Evolutionary conservation across 2,888 invertebrate species (phyloP), one percentile per base, ranked within the genome.

Genomic region (Cantharis flavilabris): DNA sequence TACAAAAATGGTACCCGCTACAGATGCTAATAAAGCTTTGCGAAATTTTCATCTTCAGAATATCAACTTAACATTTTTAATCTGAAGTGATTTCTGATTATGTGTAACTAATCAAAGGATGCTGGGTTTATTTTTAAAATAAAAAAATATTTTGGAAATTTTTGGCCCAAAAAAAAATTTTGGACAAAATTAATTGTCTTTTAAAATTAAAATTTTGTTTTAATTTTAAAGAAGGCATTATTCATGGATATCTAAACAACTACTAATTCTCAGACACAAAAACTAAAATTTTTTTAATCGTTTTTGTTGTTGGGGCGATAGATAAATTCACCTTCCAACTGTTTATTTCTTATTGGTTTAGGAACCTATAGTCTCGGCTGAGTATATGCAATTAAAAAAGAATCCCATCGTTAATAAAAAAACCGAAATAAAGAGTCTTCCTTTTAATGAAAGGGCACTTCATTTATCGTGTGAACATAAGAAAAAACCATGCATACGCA

Each of bases 381-480:
- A 74, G 33, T 67, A 65, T 63, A 49, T 63, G 69, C 72, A 30
- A 62, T 23, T 70, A 71, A 76, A 76, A 71, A 73, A 71, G 69
- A 75, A 75, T 67, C 67, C 75, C 76, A 76, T 75, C 33, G 64
- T 63, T n/a, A 26, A 64, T 78, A 71, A 76, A 69, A 74, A 79
- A 79, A 70, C 62, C 49, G 72, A 74, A 72, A 69, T 18, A 62
- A 69, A 76, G 69, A 76, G 74, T 71, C 70, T 71, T 76, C 77
- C 62, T 76, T 77, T 77, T 77, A 79, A 77, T 76, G 73, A 80
- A 80, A 76, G 81, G 77, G 82, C 81, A 81, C 83, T 83, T 83
- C 84, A 84, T 85, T 85, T 85, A 85, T 83, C 87, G 87, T 88
- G 87, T 87, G 88, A 88, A 87, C 86, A 81, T 62, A 78, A 83